Percentiles rank a stretch among this genome's conserved stretches.
phyloP scores from a whole-genome alignment of 1,140 invertebrate genomes.

The Aphis craccivora region DNA sequence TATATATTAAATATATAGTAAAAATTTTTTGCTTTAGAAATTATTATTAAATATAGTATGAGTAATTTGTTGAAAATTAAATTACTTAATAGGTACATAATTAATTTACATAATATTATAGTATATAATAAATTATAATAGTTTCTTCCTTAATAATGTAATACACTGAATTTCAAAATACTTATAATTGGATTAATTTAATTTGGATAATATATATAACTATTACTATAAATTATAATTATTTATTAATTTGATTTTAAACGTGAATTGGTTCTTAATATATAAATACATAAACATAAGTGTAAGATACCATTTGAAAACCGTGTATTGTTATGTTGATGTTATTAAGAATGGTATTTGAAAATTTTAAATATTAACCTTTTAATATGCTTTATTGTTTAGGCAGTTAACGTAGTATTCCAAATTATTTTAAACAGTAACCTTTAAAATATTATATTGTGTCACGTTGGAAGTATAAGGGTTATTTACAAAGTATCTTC shows the following conservation, averaged over 20 bases:
- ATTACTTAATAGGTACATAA: neutral
- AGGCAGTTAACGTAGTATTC: no score
- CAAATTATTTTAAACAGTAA: no score
- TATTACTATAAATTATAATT: neutral
- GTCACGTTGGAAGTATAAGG: no score
- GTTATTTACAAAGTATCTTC: no score
- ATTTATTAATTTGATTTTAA: neutral
- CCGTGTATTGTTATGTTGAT: neutral
- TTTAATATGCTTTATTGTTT: no score
- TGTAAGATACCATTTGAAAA: no score
- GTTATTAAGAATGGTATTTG: neutral
- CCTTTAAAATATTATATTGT: no score
- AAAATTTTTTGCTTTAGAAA: neutral
- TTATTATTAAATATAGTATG: neutral
- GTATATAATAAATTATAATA: neutral
- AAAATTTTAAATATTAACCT: neutral
- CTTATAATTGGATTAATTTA: neutral
- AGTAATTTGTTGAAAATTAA: conserved; percentile 8
- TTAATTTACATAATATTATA: neutral
- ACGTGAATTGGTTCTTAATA: no score
- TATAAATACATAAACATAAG: no score
- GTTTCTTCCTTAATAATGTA: neutral
- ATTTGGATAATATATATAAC: neutral
- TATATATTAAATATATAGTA: no score
- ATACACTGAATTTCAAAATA: neutral